phyloP scores from a whole-genome alignment of 2,113 vertebrate species.

The Tachuris rubrigastra region DNA sequence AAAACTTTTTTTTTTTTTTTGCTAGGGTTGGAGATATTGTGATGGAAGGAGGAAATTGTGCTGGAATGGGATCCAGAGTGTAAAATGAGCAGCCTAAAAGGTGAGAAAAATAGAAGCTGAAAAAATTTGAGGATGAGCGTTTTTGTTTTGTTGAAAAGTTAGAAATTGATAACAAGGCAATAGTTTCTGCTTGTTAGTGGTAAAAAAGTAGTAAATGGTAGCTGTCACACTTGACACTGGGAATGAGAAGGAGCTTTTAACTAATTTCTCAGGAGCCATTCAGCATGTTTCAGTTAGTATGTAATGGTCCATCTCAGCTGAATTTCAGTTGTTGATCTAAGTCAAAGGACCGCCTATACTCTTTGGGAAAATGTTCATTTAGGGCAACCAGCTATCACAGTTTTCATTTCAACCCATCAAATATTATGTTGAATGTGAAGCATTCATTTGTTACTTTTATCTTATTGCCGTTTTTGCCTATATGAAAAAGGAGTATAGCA shows the following conservation, averaged over 20 bases:
- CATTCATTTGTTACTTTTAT: not conserved
- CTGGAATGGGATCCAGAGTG: not conserved
- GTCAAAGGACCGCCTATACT: not conserved
- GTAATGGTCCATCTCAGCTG: not conserved
- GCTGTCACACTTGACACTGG: not conserved
- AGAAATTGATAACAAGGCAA: not conserved
- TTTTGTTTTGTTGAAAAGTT: not conserved
- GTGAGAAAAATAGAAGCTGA: not conserved
- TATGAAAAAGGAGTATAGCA: not conserved
- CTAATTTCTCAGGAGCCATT: not conserved
- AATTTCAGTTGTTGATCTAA: not conserved
- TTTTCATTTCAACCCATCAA: not conserved
- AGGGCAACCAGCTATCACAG: not conserved
- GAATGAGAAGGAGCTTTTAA: not conserved
- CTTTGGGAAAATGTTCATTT: not conserved
- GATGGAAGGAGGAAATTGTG: not conserved
- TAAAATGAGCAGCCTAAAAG: not conserved
- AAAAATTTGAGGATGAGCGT: not conserved
- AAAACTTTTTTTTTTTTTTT: not conserved
- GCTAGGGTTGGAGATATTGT: not conserved
- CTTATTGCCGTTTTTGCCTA: not conserved
- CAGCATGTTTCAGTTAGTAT: not conserved
- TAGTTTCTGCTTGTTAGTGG: not conserved
- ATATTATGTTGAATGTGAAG: not conserved
- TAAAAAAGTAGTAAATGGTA: not conserved